Base-by-base conservation (phyloP, 1,140 invertebrate species). In the Drosophila nigrodunni region DNA sequence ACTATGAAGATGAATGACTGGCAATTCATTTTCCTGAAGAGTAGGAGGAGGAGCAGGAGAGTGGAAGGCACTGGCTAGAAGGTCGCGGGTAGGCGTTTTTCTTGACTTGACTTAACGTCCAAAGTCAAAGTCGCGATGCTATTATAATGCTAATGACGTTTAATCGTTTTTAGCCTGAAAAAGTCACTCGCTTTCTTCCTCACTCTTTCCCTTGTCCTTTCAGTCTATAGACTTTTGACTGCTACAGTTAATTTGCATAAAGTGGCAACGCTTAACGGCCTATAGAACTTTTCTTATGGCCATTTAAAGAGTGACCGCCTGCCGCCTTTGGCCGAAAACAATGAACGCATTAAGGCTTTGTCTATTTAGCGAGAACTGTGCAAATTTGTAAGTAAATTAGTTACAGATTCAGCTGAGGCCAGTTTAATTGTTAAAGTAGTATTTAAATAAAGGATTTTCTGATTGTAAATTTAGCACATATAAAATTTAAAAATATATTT, bases 131-230 rank as follows among this genome's bases (percentile, higher is more conserved):
- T 68, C 67, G 76, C 55, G 55, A 68, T 70, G 64, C 60, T 77
- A 70, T 73, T 83, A 77, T 74, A 83, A 83, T 83, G 80, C 80
- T 83, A 83, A 77, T 83, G 68, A 83, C 69, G 60, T 74, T 83
- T 77, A 83, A 83, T 77, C 77, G 80, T 58, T 73, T 82, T 77
- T 46, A 66, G 64, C 43, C 66, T 60, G 55, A 9, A 18, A 71
- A 44, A 60, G n/a, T 47, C 39, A 2, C 54, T 57, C 2, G 8
- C 54, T 59, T 21, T 15, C 37, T 21, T 18, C 9, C 41, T 15
- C 41, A 13, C 7, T 10, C 41, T 34, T 10, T 13, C 57, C 34
- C 39, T 10, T 47, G 43, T 30, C 13, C 13, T 44, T 9, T 43
- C 10, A 21, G 3, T 21, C 21, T 50, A 9, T 50, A 34, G 49